Base-by-base conservation (phyloP, 2,113 vertebrate genomes). In the Sylvia atricapilla region DNA sequence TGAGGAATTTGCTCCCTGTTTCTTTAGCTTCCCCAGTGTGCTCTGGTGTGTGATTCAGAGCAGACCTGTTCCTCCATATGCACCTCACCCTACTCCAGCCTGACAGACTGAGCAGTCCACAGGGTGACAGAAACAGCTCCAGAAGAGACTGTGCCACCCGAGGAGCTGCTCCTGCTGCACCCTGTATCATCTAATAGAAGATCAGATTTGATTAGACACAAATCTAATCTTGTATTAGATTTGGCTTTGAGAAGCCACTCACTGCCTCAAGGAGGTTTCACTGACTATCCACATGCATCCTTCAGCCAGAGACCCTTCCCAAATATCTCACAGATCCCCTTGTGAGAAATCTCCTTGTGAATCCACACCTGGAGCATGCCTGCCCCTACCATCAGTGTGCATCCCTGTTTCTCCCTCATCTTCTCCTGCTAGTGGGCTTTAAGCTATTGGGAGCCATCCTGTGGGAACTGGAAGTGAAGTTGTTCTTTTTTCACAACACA, bases 231-330 rank as follows among this genome's bases (percentile, higher is more conserved):
- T 49, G 17, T 33, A 8, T 23, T 72, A 41, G 17, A 68, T 13
- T 31, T 49, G 22, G 7, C 62, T 81, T 77, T 84, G 14, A 76
- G 35, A 90, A 90, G 4, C 12, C 35, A 39, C 23, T 1, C n/a
- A 30, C 25, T 53, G n/a, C 37, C 49, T 69, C 75, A 79, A 46
- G 53, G 35, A 66, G 28, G 8, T 70, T 76, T 28, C 13, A 19
- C 15, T 49, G 59, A 5, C 15, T 41, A 7, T 25, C 25, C 17
- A 47, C 0, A 0, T 46, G 22, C 25, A 59, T 75, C 20, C 18
- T 70, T 22, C 27, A 72, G 33, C 56, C 84, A 53, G 35, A 89
- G 25, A 59, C 6, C 11, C 14, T 28, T 79, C 44, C 58, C 3
- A 2, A 59, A 35, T 18, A 21, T 13, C 56, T 72, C 66, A 67